phyloP scores from a whole-genome alignment of 2,797 vertebrate genomes.

The Siniperca obscura region DNA sequence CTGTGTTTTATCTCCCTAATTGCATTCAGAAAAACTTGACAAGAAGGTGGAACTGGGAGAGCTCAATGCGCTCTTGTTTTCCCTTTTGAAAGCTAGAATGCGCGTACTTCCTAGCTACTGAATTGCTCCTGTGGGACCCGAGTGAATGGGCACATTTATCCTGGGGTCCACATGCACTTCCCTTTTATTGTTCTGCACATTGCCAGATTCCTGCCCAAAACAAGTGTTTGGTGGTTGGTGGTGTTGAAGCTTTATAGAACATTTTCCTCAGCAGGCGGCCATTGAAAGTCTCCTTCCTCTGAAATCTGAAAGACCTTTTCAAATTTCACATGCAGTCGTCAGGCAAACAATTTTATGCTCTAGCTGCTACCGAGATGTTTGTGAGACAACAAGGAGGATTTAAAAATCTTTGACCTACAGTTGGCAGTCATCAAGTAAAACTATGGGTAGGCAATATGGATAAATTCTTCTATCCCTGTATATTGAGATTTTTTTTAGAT shows the following conservation, averaged over 20 bases:
- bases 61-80: slow-evolving; percentile 68
- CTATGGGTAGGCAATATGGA: background rate
- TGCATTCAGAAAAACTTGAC: slow-evolving; percentile 55
- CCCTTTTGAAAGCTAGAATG: slow-evolving; percentile 62
- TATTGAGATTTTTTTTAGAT: background rate
- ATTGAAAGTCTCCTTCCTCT: slow-evolving; percentile 35
- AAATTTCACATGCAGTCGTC: background rate
- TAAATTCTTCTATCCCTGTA: background rate
- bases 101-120: slow-evolving; percentile 55
- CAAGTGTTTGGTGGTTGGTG: slow-evolving; percentile 52
- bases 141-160: slow-evolving; percentile 78
- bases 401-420: background rate
- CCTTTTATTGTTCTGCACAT: slow-evolving; percentile 71
- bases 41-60: slow-evolving; percentile 50
- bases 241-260: slow-evolving; percentile 46
- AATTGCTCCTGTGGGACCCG: slow-evolving; percentile 70
- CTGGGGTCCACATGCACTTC: slow-evolving; percentile 71
- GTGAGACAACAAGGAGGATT: background rate
- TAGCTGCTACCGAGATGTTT: background rate
- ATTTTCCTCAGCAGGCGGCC: slow-evolving; percentile 28
- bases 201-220: slow-evolving; percentile 65
- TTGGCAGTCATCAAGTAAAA: background rate
- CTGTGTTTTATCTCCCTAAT: slow-evolving; percentile 55
- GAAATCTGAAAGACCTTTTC: slow-evolving; percentile 40
- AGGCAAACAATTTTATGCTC: background rate